Evolutionary conservation across 1,140 invertebrate genomes (phyloP).

Genomic region (Cydia strobilella): DNA sequence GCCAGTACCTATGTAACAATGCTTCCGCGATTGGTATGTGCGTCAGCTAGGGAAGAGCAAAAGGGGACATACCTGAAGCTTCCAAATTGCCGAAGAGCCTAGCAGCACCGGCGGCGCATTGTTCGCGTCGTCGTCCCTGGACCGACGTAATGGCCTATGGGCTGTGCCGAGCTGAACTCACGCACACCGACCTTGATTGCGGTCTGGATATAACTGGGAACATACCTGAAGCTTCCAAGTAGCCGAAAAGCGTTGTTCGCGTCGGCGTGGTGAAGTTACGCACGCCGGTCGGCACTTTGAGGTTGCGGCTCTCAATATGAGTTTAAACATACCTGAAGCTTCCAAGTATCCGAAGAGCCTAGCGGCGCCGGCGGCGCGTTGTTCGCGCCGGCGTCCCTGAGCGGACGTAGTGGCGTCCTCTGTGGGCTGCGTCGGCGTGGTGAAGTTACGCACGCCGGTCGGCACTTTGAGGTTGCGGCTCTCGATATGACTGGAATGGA

Average conservation of each 20-base stretch:
- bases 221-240: slow-evolving; percentile 79
- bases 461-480: slow-evolving; percentile 76
- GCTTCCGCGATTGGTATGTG: too few species aligned
- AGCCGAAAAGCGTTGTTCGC: slow-evolving; percentile 77
- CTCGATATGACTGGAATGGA: slow-evolving; percentile 69
- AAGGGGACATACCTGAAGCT: not conserved
- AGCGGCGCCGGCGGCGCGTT: slow-evolving; percentile 80
- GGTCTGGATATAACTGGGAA: not conserved
- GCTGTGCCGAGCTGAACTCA: too few species aligned
- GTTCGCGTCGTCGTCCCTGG: not conserved
- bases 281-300: slow-evolving; percentile 71
- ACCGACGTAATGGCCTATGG: too few species aligned
- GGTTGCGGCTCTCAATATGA: slow-evolving; percentile 74
- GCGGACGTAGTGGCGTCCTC: slow-evolving; percentile 39
- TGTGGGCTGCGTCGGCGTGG: slow-evolving; percentile 38
- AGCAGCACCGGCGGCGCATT: too few species aligned
- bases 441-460: slow-evolving; percentile 49
- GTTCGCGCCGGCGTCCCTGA: slow-evolving; percentile 52
- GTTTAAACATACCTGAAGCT: slow-evolving; percentile 63
- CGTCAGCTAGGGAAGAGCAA: too few species aligned
- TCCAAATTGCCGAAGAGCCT: not conserved
- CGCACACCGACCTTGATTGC: too few species aligned
- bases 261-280: slow-evolving; percentile 41
- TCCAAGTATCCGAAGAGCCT: slow-evolving; percentile 82
- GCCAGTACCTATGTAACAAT: too few species aligned